These are phyloP conservation scores for Nesidiocoris tenuis DNA, from an alignment of 2,888 invertebrate species.

Conservation along the genomic window DNA sequence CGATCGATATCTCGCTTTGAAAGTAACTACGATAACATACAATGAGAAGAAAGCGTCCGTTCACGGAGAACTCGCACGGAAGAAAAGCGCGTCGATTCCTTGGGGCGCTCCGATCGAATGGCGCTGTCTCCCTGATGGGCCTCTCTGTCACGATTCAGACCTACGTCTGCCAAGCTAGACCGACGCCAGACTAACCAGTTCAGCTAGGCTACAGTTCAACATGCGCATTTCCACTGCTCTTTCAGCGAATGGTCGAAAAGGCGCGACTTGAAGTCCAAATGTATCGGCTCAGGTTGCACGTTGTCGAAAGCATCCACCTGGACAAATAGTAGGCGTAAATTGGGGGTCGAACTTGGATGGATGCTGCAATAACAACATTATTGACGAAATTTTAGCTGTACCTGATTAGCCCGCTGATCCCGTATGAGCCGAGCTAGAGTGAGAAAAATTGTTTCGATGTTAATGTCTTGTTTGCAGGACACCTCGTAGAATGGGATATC, in stretches of 20 bases:
- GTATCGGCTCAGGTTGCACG: conserved; percentile 46
- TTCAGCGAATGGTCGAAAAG: conserved; percentile 47
- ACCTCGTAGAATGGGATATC: conserved; percentile 88
- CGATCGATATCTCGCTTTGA: no score
- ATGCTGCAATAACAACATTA: no score
- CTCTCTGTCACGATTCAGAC: no score
- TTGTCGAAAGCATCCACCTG: conserved; percentile 47
- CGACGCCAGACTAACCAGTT: no score
- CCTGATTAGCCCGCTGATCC: conserved; percentile 60
- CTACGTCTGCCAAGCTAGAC: no score
- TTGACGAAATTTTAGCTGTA: no score
- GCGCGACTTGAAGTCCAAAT: conserved; percentile 48
- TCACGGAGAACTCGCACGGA: no score
- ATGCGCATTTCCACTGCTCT: conserved; percentile 49
- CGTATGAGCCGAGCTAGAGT: conserved; percentile 78
- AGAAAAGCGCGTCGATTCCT: no score
- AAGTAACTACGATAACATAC: no score
- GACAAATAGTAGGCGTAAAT: not conserved
- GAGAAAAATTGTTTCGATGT: conserved; percentile 80
- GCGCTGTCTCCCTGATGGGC: no score
- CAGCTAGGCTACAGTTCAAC: conserved; percentile 43
- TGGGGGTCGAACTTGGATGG: not conserved
- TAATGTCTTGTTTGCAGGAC: conserved; percentile 81
- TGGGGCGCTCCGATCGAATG: no score
- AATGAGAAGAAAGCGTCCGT: no score